phyloP scores from a whole-genome alignment of 2,888 invertebrate species.

The Drosophila dives region DNA sequence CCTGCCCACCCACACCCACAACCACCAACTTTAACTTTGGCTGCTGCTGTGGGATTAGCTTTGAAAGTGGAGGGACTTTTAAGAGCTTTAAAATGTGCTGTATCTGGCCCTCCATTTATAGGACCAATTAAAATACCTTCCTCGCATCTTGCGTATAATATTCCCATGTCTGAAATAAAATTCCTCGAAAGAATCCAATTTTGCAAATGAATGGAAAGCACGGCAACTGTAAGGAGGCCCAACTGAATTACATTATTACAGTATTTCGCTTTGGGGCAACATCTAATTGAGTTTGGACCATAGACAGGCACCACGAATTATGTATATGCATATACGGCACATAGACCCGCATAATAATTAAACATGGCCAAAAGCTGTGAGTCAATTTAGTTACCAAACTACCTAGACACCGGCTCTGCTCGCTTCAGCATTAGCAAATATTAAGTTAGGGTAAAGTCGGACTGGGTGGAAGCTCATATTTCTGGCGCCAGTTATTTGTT shows the following conservation, averaged over 20 bases:
- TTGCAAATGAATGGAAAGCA: conserved; percentile 1
- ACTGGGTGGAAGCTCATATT: conserved; percentile 51
- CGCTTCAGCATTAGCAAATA: conserved; percentile 13
- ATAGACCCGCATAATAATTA: conserved; percentile 20
- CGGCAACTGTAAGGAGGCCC: conserved; percentile 5
- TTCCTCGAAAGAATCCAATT: not conserved
- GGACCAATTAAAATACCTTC: conserved; percentile 1
- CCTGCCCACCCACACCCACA: not conserved
- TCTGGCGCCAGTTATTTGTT: conserved; percentile 69
- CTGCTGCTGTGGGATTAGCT: not conserved
- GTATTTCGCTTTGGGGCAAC: conserved; percentile 6
- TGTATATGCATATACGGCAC: conserved; percentile 2
- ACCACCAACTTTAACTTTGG: not conserved
- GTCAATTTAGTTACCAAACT: conserved; percentile 29
- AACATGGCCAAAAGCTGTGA: conserved; percentile 19
- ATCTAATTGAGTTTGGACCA: conserved; percentile 56
- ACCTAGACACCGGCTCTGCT: conserved; percentile 57
- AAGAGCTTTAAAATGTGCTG: conserved; percentile 26
- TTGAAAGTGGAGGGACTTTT: conserved; percentile 12
- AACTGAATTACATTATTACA: not conserved
- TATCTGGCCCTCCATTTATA: conserved; percentile 20
- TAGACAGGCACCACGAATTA: conserved; percentile 14
- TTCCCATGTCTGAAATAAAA: not conserved
- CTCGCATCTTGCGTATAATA: not conserved
- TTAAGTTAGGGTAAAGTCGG: conserved; percentile 5